Percentiles rank a stretch among this genome's conserved stretches.
phyloP scores from a whole-genome alignment of 1,140 invertebrate species.

The Neodiprion lecontei region DNA sequence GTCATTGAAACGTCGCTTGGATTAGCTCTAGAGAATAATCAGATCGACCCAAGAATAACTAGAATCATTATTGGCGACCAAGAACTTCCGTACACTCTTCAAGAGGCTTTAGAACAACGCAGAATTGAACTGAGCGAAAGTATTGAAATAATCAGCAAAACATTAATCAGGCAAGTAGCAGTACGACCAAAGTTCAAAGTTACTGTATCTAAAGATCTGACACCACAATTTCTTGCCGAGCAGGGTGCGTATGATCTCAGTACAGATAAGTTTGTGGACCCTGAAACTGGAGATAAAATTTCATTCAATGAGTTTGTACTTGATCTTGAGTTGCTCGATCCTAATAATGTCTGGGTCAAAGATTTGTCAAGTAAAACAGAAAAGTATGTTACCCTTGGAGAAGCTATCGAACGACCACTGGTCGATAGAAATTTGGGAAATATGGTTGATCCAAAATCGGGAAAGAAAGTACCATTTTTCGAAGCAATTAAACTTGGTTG shows the following conservation, averaged over 20 bases:
- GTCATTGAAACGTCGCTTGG: conserved; percentile 44
- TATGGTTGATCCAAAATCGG: conserved; percentile 83
- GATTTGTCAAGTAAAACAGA: conserved; percentile 73
- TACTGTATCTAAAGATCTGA: conserved; percentile 65
- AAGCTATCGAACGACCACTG: conserved; percentile 76
- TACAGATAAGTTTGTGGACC: conserved; percentile 79
- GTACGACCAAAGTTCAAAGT: conserved; percentile 47
- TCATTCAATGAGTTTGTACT: conserved; percentile 82
- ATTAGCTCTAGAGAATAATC: conserved; percentile 76
- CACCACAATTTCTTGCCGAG: conserved; percentile 71
- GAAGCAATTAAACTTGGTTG: conserved; percentile 79
- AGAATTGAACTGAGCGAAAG: conserved; percentile 72
- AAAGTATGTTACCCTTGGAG: conserved; percentile 73
- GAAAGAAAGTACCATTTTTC: conserved; percentile 82
- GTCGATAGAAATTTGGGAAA: conserved; percentile 80
- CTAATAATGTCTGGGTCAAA: conserved; percentile 78
- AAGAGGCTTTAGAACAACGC: conserved; percentile 69
- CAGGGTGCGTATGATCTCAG: conserved; percentile 78
- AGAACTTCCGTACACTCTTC: conserved; percentile 66
- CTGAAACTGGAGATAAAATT: conserved; percentile 74
- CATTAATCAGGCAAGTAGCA: conserved; percentile 55
- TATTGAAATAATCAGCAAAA: conserved; percentile 67
- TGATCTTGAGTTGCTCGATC: conserved; percentile 76
- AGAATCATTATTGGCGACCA: conserved; percentile 66
- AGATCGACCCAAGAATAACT: conserved; percentile 79